Percentiles rank a stretch among this genome's conserved stretches.
Conservation (phyloP, 2,797 vertebrate genomes). For the Neosalanx taihuensis region DNA sequence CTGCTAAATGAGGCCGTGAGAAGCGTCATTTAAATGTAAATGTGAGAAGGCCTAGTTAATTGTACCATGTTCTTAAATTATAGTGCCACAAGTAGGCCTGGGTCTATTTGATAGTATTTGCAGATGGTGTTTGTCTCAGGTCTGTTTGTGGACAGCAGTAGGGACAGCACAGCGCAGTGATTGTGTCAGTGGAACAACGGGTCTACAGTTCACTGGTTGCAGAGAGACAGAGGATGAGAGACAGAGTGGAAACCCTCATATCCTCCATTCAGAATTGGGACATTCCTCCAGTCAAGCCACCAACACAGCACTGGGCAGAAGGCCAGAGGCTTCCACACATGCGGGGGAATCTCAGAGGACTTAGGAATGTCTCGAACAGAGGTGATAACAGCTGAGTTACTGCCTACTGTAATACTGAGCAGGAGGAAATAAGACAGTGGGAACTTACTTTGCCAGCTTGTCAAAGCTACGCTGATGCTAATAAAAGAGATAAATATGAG, state of each 20-base stretch:
- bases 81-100: slow-evolving; percentile 27
- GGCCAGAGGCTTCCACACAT: slow-evolving; percentile 57
- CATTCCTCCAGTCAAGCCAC: slow-evolving; percentile 36
- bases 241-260: slow-evolving; percentile 54
- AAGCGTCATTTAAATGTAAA: too few species aligned
- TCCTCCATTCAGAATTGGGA: slow-evolving; percentile 25
- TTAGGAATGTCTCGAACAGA: background rate
- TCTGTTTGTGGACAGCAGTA: slow-evolving; percentile 7
- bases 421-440: background rate
- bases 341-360: background rate
- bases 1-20: too few species aligned
- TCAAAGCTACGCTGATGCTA: too few species aligned
- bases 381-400: background rate
- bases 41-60: background rate
- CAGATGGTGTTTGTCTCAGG: background rate
- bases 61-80: background rate
- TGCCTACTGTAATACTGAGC: background rate
- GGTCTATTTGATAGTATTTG: background rate
- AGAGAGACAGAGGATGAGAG: slow-evolving; percentile 15
- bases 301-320: slow-evolving; percentile 53
- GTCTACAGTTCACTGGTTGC: slow-evolving; percentile 25
- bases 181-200: slow-evolving; percentile 72
- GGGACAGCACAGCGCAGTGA: slow-evolving; percentile 57
- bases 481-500: too few species aligned
- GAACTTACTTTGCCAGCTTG: too few species aligned